Conservation (phyloP, 2,888 invertebrate genomes). For the Macrophya alboannulata region DNA sequence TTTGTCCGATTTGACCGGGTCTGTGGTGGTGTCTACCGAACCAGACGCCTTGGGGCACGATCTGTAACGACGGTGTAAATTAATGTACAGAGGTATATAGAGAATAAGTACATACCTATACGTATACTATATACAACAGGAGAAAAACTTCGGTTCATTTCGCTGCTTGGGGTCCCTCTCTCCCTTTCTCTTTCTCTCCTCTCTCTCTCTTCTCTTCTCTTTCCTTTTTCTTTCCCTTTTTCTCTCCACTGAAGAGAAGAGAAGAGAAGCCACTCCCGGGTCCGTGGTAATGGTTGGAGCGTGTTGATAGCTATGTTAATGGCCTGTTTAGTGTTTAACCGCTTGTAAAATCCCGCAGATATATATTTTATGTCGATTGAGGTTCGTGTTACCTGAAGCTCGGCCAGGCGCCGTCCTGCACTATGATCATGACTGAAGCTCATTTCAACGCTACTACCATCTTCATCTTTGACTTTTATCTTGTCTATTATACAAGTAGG, state of each 20-base stretch:
- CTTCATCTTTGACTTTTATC: not conserved
- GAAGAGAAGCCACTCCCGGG: constrained; percentile 41
- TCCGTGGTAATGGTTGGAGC: constrained; percentile 59
- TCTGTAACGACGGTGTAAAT: constrained; percentile 19
- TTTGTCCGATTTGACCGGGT: constrained; percentile 2
- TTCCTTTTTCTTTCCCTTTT: constrained; percentile 59
- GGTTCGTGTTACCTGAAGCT: constrained; percentile 46
- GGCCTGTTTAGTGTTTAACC: constrained; percentile 65
- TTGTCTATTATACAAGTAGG: not conserved
- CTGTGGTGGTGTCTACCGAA: not conserved
- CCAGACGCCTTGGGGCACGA: constrained; percentile 23
- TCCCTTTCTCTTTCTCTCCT: constrained; percentile 59
- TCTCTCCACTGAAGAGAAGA: not conserved
- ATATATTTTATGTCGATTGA: constrained; percentile 55
- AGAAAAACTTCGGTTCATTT: constrained; percentile 27
- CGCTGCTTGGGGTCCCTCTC: constrained; percentile 34
- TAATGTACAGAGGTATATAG: constrained; percentile 12
- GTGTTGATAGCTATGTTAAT: constrained; percentile 65
- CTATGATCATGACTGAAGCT: constrained; percentile 6
- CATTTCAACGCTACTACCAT: constrained; percentile 5
- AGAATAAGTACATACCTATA: not conserved
- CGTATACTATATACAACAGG: constrained; percentile 6
- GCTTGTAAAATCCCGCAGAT: constrained; percentile 63
- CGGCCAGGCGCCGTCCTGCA: not conserved
- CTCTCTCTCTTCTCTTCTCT: constrained; percentile 3